Conservation (phyloP, 2,888 invertebrate species). For the Papilio protenor region DNA sequence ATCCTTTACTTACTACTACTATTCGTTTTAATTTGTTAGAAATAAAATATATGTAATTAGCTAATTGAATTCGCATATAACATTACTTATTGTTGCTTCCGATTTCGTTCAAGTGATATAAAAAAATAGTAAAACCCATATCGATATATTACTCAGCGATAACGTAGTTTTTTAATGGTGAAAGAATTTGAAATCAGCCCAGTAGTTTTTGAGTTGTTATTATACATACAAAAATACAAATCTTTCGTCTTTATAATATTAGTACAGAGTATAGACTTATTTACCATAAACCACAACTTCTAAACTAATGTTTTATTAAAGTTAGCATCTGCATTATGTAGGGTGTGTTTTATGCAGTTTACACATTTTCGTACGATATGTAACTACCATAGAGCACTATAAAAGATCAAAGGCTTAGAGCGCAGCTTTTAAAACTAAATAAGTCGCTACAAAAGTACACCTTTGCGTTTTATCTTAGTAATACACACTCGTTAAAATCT, state of each 20-base stretch:
- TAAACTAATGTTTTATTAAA: background rate
- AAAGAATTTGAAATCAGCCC: too few relatives aligned
- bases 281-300: background rate
- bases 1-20: too few relatives aligned
- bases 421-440: constrained; percentile 39
- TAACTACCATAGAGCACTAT: constrained; percentile 17
- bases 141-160: too few relatives aligned
- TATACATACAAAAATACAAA: too few relatives aligned
- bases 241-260: too few relatives aligned
- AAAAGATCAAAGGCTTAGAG: constrained; percentile 39
- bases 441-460: constrained; percentile 18
- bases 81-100: background rate
- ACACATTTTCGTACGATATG: background rate
- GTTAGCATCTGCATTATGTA: background rate
- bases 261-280: too few relatives aligned
- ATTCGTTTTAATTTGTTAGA: too few relatives aligned
- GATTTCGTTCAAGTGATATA: too few relatives aligned
- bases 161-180: too few relatives aligned
- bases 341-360: background rate
- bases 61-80: background rate
- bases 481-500: constrained; percentile 34
- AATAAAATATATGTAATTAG: background rate
- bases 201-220: too few relatives aligned
- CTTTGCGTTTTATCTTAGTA: constrained; percentile 32
- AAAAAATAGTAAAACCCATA: too few relatives aligned